Conservation (phyloP, 2,113 vertebrate genomes). For the Oryctolagus cuniculus region mOryCun1.1 NC_091447.1:36327001-36327500, state of each 20-base stretch:
- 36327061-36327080: neutral
- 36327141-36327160: neutral
- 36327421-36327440: neutral
- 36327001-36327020: no score
- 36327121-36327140: neutral
- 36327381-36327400: neutral
- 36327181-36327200: neutral
- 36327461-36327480: neutral
- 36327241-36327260: neutral
- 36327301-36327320: neutral
- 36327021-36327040: neutral
- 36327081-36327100: neutral
- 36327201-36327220: neutral
- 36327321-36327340: neutral
- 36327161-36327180: neutral
- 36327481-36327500: neutral
- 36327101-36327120: neutral
- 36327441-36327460: neutral
- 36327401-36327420: neutral
- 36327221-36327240: neutral
- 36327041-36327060: neutral
- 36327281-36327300: neutral
- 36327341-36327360: neutral
- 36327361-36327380: neutral
- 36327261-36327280: neutral